Evolutionary conservation across 2,113 vertebrate species (phyloP).

Genomic region (Oceanites oceanicus): DNA sequence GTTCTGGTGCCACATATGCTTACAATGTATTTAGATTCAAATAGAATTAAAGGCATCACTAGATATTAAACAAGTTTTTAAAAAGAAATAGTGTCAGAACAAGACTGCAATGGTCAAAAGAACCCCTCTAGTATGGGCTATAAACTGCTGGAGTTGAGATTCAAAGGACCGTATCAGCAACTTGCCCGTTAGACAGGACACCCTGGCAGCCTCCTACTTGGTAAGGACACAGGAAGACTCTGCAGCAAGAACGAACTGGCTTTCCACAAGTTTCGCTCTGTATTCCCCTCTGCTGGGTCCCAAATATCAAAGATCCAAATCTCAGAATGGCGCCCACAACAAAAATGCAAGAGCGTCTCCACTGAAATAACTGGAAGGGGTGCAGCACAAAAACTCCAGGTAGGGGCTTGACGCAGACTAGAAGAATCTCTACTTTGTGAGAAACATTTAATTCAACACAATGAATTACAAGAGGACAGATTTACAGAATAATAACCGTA

Average conservation of each 20-base stretch:
- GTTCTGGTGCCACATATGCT: background rate
- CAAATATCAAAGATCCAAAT: background rate
- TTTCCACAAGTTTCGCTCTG: background rate
- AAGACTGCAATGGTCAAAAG: background rate
- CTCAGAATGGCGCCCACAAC: background rate
- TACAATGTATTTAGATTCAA: background rate
- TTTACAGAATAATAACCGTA: conserved; percentile 35
- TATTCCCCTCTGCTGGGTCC: background rate
- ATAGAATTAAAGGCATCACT: background rate
- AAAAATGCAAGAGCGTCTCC: background rate
- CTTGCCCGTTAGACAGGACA: background rate
- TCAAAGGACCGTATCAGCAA: background rate
- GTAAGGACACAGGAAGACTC: background rate
- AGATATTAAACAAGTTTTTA: background rate
- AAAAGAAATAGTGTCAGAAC: background rate
- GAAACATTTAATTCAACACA: conserved; percentile 67
- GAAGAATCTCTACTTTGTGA: background rate
- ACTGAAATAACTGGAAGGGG: background rate
- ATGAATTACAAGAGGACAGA: conserved; percentile 54
- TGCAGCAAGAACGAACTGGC: background rate
- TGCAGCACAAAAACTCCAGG: background rate
- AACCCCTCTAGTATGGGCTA: too few species aligned
- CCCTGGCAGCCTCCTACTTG: background rate
- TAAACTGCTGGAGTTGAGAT: background rate
- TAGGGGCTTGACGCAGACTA: background rate